phyloP scores from a whole-genome alignment of 2,113 vertebrate genomes.

The Eretmochelys imbricata region DNA sequence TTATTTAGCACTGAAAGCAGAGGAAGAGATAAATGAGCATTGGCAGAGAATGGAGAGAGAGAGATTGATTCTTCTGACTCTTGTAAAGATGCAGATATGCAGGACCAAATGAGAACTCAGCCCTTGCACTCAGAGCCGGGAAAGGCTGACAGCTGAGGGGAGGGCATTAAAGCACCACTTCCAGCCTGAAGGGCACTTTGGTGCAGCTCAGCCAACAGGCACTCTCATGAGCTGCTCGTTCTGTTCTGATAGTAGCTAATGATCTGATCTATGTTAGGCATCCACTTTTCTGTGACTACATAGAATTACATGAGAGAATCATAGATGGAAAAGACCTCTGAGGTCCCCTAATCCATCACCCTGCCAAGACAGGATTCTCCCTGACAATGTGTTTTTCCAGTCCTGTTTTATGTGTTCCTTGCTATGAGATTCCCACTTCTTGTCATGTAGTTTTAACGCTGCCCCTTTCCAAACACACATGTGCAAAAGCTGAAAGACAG shows the following conservation, averaged over 20 bases:
- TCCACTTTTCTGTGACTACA: neutral
- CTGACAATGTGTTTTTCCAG: constrained; percentile 38
- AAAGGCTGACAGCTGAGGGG: neutral
- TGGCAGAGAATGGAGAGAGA: fast-evolving
- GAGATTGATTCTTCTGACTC: neutral
- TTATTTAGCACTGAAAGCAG: neutral
- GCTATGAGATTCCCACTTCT: neutral
- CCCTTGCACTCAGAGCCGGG: fast-evolving
- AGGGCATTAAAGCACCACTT: neutral
- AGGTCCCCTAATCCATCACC: neutral
- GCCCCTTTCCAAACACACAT: neutral
- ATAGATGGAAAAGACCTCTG: neutral
- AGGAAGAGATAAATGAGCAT: neutral
- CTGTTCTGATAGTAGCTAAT: neutral
- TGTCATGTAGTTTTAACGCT: neutral
- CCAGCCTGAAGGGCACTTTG: neutral
- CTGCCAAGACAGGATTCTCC: neutral
- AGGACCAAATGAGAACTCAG: neutral
- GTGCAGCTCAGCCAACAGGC: neutral
- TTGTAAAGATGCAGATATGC: neutral
- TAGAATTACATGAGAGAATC: neutral
- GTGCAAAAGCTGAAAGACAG: constrained; percentile 32
- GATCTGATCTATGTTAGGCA: neutral
- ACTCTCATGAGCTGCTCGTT: neutral
- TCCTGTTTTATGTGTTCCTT: neutral